Conservation (phyloP, 2,113 vertebrate genomes). For the Hipposideros armiger region DNA sequence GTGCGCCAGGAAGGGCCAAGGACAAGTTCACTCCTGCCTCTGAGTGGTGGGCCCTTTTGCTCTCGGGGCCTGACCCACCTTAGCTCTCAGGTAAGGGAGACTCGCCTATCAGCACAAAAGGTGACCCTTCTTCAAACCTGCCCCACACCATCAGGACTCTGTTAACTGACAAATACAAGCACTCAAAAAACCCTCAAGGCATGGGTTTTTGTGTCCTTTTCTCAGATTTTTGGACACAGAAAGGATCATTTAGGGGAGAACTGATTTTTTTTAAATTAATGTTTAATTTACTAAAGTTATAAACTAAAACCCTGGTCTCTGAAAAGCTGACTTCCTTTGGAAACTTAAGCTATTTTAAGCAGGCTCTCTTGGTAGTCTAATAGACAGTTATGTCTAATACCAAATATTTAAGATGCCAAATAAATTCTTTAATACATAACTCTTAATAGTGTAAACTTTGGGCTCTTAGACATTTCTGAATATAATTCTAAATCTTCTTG, state of each 20-base stretch:
- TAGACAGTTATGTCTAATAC: background rate
- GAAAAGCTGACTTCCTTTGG: background rate
- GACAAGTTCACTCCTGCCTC: too few species aligned
- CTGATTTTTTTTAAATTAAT: background rate
- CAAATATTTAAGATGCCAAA: background rate
- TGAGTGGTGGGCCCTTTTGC: background rate
- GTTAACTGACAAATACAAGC: too few species aligned
- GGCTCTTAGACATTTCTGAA: background rate
- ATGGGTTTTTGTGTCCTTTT: background rate
- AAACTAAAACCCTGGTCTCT: background rate
- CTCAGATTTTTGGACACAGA: background rate
- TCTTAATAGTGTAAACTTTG: fast-evolving
- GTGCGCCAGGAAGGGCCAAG: too few species aligned
- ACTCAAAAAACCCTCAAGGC: background rate
- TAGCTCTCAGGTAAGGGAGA: fast-evolving
- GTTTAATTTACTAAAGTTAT: background rate
- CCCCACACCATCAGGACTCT: background rate
- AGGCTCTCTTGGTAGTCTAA: background rate
- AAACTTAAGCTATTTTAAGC: background rate
- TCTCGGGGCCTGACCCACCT: background rate
- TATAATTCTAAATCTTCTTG: background rate
- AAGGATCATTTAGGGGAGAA: background rate
- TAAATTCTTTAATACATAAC: too few species aligned
- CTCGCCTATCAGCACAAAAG: fast-evolving
- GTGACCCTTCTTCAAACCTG: background rate